Evolutionary conservation across 53 echinoderm and acorn worm species (phyloP).

Genomic region (Mesocentrotus franciscanus): DNA sequence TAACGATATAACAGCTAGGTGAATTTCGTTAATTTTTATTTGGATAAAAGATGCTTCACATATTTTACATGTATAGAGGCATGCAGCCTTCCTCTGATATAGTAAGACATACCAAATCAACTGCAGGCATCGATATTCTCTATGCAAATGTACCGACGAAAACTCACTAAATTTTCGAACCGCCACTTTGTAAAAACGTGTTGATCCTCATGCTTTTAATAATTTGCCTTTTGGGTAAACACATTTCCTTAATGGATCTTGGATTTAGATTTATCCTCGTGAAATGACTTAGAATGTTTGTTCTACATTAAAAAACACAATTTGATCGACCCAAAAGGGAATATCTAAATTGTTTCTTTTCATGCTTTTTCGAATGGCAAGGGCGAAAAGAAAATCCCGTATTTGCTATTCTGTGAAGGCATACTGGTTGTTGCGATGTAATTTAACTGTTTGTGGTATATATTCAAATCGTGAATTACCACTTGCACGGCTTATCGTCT

Average conservation of each 20-base stretch:
- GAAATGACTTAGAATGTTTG: not conserved
- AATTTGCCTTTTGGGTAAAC: slow-evolving; percentile 17
- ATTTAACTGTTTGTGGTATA: too few relatives aligned
- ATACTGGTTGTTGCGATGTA: too few relatives aligned
- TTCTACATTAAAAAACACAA: not conserved
- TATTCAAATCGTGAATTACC: too few relatives aligned
- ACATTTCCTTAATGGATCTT: not conserved
- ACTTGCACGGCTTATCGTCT: too few relatives aligned
- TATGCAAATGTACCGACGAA: not conserved
- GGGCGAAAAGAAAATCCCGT: not conserved
- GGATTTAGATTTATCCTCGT: not conserved
- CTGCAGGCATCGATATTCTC: not conserved
- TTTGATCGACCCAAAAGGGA: not conserved
- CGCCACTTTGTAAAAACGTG: not conserved
- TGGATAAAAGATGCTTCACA: not conserved
- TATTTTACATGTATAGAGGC: not conserved
- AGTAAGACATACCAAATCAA: not conserved
- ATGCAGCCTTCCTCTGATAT: not conserved
- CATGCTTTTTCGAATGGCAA: not conserved
- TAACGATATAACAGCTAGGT: too few relatives aligned
- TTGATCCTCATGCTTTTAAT: slow-evolving; percentile 19
- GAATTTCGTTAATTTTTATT: too few relatives aligned
- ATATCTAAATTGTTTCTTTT: not conserved
- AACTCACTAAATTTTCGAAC: not conserved
- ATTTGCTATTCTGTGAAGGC: not conserved